Evolutionary conservation across 2,797 vertebrate genomes (phyloP).

Genomic region (Fratercula arctica): DNA sequence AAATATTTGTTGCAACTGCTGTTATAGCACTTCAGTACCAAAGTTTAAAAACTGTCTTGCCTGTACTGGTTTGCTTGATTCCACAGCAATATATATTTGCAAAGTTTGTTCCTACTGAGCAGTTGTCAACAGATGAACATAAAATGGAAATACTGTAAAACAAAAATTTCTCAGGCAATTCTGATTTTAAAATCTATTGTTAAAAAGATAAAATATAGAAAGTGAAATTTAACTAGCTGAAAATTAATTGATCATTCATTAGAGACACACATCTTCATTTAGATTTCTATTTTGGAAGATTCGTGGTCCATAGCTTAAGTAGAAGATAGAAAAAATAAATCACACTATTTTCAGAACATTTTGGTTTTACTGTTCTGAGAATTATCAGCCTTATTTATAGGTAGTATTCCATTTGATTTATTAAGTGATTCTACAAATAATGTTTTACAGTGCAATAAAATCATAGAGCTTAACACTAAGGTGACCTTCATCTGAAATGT

Average conservation of each 20-base stretch:
- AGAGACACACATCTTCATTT: slow-evolving; percentile 12
- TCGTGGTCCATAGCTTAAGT: not conserved
- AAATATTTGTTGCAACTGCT: slow-evolving; percentile 7
- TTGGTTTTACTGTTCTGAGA: slow-evolving; percentile 52
- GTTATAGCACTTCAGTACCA: not conserved
- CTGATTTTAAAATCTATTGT: not conserved
- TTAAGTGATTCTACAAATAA: slow-evolving; percentile 33
- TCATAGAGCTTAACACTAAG: not conserved
- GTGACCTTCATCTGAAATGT: slow-evolving; percentile 36
- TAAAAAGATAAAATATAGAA: slow-evolving; percentile 14
- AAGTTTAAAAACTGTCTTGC: not conserved
- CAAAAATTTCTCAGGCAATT: not conserved
- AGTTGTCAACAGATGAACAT: not conserved
- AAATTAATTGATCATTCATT: slow-evolving; percentile 40
- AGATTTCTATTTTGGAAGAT: not conserved
- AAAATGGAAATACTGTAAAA: not conserved
- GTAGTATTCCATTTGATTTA: slow-evolving; percentile 42
- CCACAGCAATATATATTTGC: not conserved
- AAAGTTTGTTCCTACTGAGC: not conserved
- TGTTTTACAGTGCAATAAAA: slow-evolving; percentile 46
- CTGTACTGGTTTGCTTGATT: not conserved
- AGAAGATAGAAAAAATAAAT: slow-evolving; percentile 29
- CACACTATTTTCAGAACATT: slow-evolving; percentile 16
- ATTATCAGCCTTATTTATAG: slow-evolving; percentile 54
- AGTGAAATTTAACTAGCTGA: not conserved